phyloP scores from a whole-genome alignment of 2,113 vertebrate species.

The Pionites leucogaster region DNA sequence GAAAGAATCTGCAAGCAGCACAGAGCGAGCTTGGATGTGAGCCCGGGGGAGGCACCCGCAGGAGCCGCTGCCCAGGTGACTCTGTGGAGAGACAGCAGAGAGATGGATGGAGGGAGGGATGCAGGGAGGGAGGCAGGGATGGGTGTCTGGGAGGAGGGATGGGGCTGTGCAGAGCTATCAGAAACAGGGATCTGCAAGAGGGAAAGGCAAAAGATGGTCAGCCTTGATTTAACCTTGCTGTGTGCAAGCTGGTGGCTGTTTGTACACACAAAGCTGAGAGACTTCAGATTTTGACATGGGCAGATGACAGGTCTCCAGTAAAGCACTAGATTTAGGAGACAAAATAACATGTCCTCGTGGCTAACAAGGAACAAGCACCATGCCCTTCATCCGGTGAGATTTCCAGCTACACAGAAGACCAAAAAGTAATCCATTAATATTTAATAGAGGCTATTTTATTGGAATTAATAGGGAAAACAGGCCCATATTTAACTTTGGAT shows the following conservation, averaged over 20 bases:
- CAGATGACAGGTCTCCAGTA: neutral
- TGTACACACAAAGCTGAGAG: neutral
- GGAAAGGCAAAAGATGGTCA: neutral
- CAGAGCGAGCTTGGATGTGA: slow-evolving; percentile 45
- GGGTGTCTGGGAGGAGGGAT: neutral
- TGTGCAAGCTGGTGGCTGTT: neutral
- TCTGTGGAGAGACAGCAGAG: neutral
- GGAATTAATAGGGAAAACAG: neutral
- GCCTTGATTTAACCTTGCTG: neutral
- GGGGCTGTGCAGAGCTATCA: neutral
- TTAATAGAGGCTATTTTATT: neutral
- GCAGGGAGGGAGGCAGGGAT: neutral
- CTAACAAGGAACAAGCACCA: neutral
- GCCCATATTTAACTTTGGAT: neutral
- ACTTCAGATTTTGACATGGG: neutral
- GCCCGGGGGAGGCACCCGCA: slow-evolving; percentile 42
- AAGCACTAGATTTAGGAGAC: neutral
- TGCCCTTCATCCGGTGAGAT: neutral
- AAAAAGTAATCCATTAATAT: neutral
- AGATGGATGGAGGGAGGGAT: neutral
- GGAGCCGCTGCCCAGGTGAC: slow-evolving; percentile 64
- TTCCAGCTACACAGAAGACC: neutral
- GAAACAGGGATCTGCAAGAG: neutral
- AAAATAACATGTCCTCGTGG: neutral
- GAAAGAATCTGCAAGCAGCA: slow-evolving; percentile 65